Evolutionary conservation across 1,140 invertebrate species (phyloP), one percentile per base, ranked within the genome.

Genomic region (Rhopalosiphum padi): DNA sequence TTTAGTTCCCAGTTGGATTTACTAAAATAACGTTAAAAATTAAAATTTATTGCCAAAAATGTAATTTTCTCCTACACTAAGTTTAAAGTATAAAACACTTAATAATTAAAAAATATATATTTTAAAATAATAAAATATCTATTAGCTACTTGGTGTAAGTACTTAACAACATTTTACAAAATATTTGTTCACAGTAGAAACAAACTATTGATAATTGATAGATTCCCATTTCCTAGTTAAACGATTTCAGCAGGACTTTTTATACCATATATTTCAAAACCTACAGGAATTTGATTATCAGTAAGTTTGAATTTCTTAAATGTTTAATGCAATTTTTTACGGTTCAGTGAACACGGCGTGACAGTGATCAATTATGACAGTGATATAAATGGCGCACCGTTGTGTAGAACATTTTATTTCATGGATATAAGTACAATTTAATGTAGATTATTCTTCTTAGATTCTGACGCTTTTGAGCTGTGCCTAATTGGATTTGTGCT

Each of bases 291-390:
- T 77, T 91, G n/a, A 83, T 83, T 83, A 83, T 91, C 68, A 51
- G 46, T 83, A 43, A 30, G 90, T 37, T 22, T 77, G 37, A 83
- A 77, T 48, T 91, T 83, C 43, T 35, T 35, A 91, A 82, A 77
- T 35, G 15, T 83, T 83, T 91, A 77, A 82, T 83, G 37, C 68
- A 82, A 91, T 91, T 91, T 91, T 77, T 91, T 82, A 68, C 35
- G 43, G 90, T 77, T 46, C 55, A 46, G 53, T 15, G 25, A 41
- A 90, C 51, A 30, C n/a, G 68, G 30, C 15, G 53, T 91, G 90
- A 91, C 90, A 91, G 55, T 91, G 68, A 91, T 91, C 68, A 91
- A 91, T 91, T 91, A 91, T 83, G 90, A 91, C 68, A 82, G 68
- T 48, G 60, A 82, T 91, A 91, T 82, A 91, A 91, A 91, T 51